Evolutionary conservation across 2,888 invertebrate genomes (phyloP), one percentile per base, ranked within the genome.

Genomic region (Campaea margaritaria): DNA sequence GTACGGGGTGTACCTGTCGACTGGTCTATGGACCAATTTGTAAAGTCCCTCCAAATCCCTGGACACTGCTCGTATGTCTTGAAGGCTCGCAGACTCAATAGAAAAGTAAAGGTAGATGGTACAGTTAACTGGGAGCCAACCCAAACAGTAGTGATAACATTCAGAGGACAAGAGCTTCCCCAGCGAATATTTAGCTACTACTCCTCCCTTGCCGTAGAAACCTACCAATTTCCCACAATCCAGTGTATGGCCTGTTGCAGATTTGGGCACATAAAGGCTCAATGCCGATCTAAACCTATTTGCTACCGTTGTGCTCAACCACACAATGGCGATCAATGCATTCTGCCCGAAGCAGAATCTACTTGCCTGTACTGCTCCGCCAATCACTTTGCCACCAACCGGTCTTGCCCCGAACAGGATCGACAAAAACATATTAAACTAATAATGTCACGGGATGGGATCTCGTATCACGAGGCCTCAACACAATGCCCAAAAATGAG

Each of bases 201-300:
- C 7, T 39, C 39, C 1, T 49, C 56, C 0, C 44, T 56, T 1
- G 44, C 38, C 2, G 49, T 56, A 4, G 56, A 49, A 14, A 1
- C 15, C 8, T 49, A 49, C 16, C 12, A 14, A 2, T 38, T 12
- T 1, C 47, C 54, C 0, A 54, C 54, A 5, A 55, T 55, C 2
- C 55, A 55, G 13, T 55, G 55, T n/a, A 31, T n/a, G 4, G 49
- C 31, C 10, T 74, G 70, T 34, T 72, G 70, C 16, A 48, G 66
- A 0, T 73, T 64, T 52, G 73, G 71, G 1, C 71, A 72, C 27
- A 53, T 61, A 1, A 64, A 62, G 34, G 27, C 50, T 0, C 64
- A 68, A 12, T 72, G 72, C 41, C 11, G 72, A 0, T 68, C 72
- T 0, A 58, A 66, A 14, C 66, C 70, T 2, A 51, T 67, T 7